Base-by-base conservation (phyloP, 2,888 invertebrate genomes). In the Conchocele bisecta region DNA sequence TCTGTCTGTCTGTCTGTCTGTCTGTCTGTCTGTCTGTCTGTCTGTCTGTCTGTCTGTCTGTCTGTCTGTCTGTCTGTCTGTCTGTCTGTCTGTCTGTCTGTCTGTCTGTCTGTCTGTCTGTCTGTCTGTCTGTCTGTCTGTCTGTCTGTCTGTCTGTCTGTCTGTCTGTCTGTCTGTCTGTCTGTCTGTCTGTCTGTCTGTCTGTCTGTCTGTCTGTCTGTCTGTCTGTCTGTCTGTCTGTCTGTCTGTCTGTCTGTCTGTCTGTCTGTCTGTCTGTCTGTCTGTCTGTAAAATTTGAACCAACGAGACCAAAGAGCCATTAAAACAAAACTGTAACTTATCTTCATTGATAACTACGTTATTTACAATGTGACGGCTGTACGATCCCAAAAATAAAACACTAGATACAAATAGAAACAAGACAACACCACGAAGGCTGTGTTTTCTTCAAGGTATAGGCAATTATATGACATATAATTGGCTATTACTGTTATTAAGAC, bases 1-100 rank as follows among this genome's bases (percentile, higher is more conserved):
- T 50, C 22, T 66, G 37, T 48, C 24, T 22, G 24, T 41, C 29
- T 28, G 15, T 63, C 35, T 58, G 51, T 58, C 39, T 51, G 57
- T 61, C 31, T 50, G 46, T 72, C 59, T 61, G 48, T 63, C 39
- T 61, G 61, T 35, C 29, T 50, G 7, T 63, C 26, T 50, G 22
- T 73, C 69, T 39, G 63, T 64, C 48, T 42, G 46, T 65, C 48
- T 39, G 58, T 64, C 58, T 50, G 58, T 61, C 51, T 64, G 57
- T 50, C 54, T 68, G 48, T 64, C 64, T 51, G 44, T 58, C 70
- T 42, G 53, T 58, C 59, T 51, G 53, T 58, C 65, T 69, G 56
- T 63, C 31, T 54, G 48, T 24, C 46, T 48, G 63, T 63, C 69
- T 69, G 63, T 56, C 69, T 50, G 56, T 64, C 64, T 70, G 51